phyloP scores from a whole-genome alignment of 2,797 vertebrate genomes.

The Chaunax sp. region DNA sequence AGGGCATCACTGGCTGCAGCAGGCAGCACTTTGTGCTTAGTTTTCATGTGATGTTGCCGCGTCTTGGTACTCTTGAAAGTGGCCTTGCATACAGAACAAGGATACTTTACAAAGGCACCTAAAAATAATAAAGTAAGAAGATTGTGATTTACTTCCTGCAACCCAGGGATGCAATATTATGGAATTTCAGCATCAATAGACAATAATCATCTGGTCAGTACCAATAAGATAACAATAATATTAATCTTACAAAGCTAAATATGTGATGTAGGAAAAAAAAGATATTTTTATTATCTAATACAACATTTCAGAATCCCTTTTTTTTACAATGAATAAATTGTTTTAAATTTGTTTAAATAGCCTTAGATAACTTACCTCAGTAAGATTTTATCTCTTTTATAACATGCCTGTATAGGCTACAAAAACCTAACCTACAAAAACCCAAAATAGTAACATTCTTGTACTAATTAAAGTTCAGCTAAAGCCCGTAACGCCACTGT shows the following conservation, averaged over 20 bases:
- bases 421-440: no score
- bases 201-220: not conserved
- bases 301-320: not conserved
- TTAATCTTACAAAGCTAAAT: not conserved
- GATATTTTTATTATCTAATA: not conserved
- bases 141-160: not conserved
- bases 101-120: conserved; percentile 72
- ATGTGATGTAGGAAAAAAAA: not conserved
- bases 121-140: conserved; percentile 34
- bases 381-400: no score
- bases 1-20: conserved; percentile 22
- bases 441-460: no score
- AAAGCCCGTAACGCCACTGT: no score
- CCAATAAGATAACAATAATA: not conserved
- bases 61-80: conserved; percentile 81
- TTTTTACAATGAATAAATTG: not conserved
- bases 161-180: not conserved
- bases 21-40: conserved; percentile 69
- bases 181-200: not conserved
- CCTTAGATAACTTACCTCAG: no score
- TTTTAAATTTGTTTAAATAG: not conserved
- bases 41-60: conserved; percentile 77
- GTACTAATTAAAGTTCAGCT: no score
- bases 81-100: conserved; percentile 79
- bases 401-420: no score